Base-by-base conservation (phyloP, 2,113 vertebrate species). In the Eublepharis macularius region DNA sequence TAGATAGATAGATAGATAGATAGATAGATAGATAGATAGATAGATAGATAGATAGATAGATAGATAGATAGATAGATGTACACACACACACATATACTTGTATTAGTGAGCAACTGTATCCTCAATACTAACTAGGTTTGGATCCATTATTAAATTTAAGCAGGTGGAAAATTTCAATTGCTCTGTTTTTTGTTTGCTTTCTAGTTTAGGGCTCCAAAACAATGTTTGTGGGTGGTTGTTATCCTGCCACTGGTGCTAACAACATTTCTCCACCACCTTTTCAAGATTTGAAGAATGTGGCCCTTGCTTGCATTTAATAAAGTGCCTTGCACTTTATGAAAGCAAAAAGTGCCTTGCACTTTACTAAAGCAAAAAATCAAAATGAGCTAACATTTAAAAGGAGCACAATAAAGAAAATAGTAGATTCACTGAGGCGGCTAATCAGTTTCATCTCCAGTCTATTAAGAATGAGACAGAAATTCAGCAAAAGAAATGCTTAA, bases 111-210 rank as follows among this genome's bases (percentile, higher is more conserved):
- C 91, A 87, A 75, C 34, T 0, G 1, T 16, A 80, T 3, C 7
- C 39, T 36, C 83, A 72, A 12, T 57, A 29, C 5, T 2, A 34
- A 60, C 82, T n/a, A 81, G 41, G 65, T 77, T 88, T 89, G 73
- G 26, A 80, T 54, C 60, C 17, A 84, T 80, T 87, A 78, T 57
- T 45, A 80, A 90, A 87, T 90, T 80, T 66, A 87, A 90, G 74
- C 39, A 77, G 85, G 10, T 13, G 9, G 57, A 85, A 90, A 84
- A 84, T 57, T 57, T 68, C 65, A 24, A 86, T 90, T 79, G 76
- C 65, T 85, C 11, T 66, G 0, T 21, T 77, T 84, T 85, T 81
- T 80, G 74, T 75, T 36, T 63, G 51, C 72, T 69, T 49, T 83
- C 10, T 0, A 39, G 36, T 41, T 45, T n/a, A 57, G 82, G 84